Conservation (phyloP, 2,888 invertebrate species). For the Clistopyga incitator region DNA sequence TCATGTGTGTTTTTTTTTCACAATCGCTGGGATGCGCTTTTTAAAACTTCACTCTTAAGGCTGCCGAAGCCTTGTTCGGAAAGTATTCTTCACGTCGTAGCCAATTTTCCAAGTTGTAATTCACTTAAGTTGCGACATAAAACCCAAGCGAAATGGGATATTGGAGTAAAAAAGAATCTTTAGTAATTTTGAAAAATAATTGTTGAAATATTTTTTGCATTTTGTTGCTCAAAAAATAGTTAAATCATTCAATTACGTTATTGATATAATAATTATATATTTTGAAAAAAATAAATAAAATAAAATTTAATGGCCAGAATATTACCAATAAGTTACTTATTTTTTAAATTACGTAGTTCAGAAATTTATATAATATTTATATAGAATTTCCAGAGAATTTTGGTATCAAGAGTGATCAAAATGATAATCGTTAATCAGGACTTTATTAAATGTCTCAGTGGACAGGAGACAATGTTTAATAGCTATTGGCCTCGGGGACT, state of each 20-base stretch:
- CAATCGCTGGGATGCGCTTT: background rate
- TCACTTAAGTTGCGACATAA: background rate
- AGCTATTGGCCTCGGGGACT: constrained; percentile 35
- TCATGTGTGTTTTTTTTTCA: background rate
- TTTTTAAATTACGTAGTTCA: background rate
- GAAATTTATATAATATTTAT: background rate
- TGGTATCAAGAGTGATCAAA: background rate
- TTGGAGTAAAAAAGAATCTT: too few relatives aligned
- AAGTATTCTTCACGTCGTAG: constrained; percentile 2
- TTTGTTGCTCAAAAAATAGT: too few relatives aligned
- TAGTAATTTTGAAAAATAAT: too few relatives aligned
- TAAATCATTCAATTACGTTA: too few relatives aligned
- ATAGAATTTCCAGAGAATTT: background rate
- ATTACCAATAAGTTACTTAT: too few relatives aligned
- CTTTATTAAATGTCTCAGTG: background rate
- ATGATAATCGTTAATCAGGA: background rate
- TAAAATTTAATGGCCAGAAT: too few relatives aligned
- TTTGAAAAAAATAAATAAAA: too few relatives aligned
- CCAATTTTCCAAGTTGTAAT: background rate
- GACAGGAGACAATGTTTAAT: background rate
- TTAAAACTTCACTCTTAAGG: background rate
- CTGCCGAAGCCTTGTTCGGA: background rate
- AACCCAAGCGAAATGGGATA: background rate
- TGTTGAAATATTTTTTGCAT: too few relatives aligned
- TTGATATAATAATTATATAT: too few relatives aligned